Base-by-base conservation (phyloP, 2,888 invertebrate genomes). In the Tinea trinotella region DNA sequence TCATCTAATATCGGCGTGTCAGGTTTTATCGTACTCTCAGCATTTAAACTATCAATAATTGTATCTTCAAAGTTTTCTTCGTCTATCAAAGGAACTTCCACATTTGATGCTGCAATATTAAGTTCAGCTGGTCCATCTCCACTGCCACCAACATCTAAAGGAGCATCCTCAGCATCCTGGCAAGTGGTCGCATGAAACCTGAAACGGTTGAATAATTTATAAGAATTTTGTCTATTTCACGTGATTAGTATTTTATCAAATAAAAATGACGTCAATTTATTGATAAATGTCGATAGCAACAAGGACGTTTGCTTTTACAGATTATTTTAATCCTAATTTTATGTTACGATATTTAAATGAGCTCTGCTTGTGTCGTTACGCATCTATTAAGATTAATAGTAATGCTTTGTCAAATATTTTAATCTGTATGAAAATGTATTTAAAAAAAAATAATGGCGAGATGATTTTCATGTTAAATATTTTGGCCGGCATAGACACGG, bases 1-100 rank as follows among this genome's bases (percentile, higher is more conserved):
- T 40, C 40, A n/a, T 15, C 13, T 13, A 13, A 1, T 12, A 15
- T 13, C n/a, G 61, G 61, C 13, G 40, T 40, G 12, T 40, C 40
- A 4, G 40, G 13, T 40, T 40, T 40, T 40, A 40, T 4, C 7
- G 12, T 15, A 15, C 12, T 12, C 2, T 40, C 15, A 7, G 30
- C 30, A 7, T 30, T n/a, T 30, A 30, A 4, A 7, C n/a, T 30
- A 30, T 30, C 30, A n/a, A n/a, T n/a, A n/a, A n/a, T n/a, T n/a
- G n/a, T n/a, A n/a, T n/a, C n/a, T n/a, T n/a, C n/a, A n/a, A n/a
- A n/a, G n/a, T n/a, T n/a, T 30, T 2, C 30, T 30, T 30, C 30
- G 30, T 30, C 30, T 4, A 30, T 30, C 6, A 40, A 7, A 12
- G 40, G 40, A 15, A 13, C 40, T 18, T 18, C 19, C 7, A 10